Base-by-base conservation (phyloP, 1,140 invertebrate species). In the Bombyx mandarina region DNA sequence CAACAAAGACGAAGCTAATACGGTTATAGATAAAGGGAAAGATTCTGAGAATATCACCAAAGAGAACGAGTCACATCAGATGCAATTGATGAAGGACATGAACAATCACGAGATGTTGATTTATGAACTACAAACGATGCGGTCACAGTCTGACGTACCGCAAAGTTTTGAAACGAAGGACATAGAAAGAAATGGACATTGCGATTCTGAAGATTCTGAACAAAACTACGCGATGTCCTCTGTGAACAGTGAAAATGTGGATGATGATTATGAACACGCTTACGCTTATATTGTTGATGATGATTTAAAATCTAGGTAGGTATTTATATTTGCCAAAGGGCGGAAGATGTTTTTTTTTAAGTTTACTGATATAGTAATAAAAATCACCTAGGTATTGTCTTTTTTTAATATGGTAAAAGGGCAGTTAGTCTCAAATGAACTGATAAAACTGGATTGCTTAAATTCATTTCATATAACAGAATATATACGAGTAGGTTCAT, bases 81-180 rank as follows among this genome's bases (percentile, higher is more conserved):
- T 84, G 52, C 77, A 81, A 54, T 75, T 77, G 52, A 85, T 89
- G 67, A 88, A 90, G 67, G 89, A 90, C 66, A 89, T 88, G 77
- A 83, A 89, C 61, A 90, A 90, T 66, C 89, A 90, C 64, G 90
- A 91, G 69, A 83, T 90, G 75, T 80, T 91, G 46, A 90, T 91
- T 60, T 83, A 88, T 56, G 90, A 91, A 66, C 65, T 91, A 65
- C 88, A 90, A 61, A 85, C 77, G 46, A 91, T 90, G 90, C 78
- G 85, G 18, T 90, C 75, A 43, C 78, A 78, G 44, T 79, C 77
- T 7, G 88, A 71, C 71, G 82, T 77, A 61, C 77, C 68, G 49
- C 88, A 73, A 46, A 74, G 43, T 69, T 78, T 71, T 59, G 86
- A 79, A 44, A 46, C 59, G 8, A 70, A 69, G 51, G 73, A 75